Conservation (phyloP, 2,888 invertebrate genomes). For the Aplocera efformata region DNA sequence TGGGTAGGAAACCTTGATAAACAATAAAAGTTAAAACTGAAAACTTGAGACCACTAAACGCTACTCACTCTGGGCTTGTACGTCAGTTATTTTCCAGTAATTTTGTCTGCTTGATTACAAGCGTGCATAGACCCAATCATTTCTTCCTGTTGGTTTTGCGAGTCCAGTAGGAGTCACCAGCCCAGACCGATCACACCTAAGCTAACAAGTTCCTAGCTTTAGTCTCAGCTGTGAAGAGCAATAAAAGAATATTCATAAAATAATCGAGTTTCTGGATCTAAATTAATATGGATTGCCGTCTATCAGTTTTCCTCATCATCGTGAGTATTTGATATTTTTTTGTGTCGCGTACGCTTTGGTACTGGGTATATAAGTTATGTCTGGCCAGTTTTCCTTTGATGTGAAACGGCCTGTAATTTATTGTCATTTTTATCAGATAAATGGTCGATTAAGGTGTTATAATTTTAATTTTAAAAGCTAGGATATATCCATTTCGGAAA, state of each 20-base stretch:
- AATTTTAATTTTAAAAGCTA: too few relatives aligned
- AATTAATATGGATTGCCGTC: constrained; percentile 54
- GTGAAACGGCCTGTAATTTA: too few relatives aligned
- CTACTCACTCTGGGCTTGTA: constrained; percentile 37
- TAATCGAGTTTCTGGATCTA: too few relatives aligned
- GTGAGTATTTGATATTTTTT: constrained; percentile 46
- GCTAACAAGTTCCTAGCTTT: constrained; percentile 19
- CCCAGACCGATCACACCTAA: constrained; percentile 40
- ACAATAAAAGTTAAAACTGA: too few relatives aligned
- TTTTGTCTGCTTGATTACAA: constrained; percentile 46
- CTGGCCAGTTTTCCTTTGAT: too few relatives aligned
- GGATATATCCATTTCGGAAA: too few relatives aligned
- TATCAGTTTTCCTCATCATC: constrained; percentile 42
- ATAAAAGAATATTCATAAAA: too few relatives aligned
- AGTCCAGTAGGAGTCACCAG: constrained; percentile 48
- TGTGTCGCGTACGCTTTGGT: not conserved
- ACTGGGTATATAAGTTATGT: too few relatives aligned
- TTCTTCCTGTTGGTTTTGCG: constrained; percentile 58
- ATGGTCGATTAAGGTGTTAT: too few relatives aligned
- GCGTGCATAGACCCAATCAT: constrained; percentile 53
- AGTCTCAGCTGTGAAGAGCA: too few relatives aligned
- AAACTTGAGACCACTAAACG: not conserved
- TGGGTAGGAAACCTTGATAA: too few relatives aligned
- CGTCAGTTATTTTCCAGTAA: constrained; percentile 45
- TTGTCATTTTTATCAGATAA: too few relatives aligned